Percentiles rank a stretch among this genome's conserved stretches.
Conservation (phyloP, 2,888 invertebrate genomes). For the Chrysodeixis includens region DNA sequence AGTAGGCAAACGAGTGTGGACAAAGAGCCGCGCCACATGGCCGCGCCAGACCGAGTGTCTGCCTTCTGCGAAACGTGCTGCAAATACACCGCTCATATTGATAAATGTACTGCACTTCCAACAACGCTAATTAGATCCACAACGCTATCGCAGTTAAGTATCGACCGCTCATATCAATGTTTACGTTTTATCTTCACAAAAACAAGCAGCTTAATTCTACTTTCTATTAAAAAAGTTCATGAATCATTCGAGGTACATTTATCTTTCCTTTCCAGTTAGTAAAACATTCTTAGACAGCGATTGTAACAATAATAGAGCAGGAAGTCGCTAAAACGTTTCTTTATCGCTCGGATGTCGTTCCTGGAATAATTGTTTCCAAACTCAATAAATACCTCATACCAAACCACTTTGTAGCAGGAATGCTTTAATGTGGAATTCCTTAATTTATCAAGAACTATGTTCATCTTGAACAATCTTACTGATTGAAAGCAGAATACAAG, state of each 20-base stretch:
- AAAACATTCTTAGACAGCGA: slow-evolving; percentile 8
- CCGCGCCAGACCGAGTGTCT: slow-evolving; percentile 81
- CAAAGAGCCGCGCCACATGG: slow-evolving; percentile 51
- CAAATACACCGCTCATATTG: slow-evolving; percentile 52
- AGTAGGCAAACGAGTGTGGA: slow-evolving; percentile 65
- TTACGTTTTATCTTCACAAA: neutral
- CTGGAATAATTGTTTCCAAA: slow-evolving; percentile 28
- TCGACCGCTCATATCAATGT: neutral
- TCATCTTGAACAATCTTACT: slow-evolving; percentile 28
- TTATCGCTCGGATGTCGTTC: slow-evolving; percentile 40
- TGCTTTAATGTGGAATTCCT: slow-evolving; percentile 12
- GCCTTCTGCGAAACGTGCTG: slow-evolving; percentile 71
- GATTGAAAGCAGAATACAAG: slow-evolving; percentile 40
- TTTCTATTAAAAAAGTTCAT: slow-evolving; percentile 6
- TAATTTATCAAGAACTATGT: slow-evolving; percentile 12
- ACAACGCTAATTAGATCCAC: slow-evolving; percentile 36
- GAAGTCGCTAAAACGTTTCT: slow-evolving; percentile 36
- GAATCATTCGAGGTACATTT: slow-evolving; percentile 13
- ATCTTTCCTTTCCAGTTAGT: slow-evolving; percentile 21
- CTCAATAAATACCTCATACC: slow-evolving; percentile 13
- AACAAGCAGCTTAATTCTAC: neutral
- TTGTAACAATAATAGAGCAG: slow-evolving; percentile 39
- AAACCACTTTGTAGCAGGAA: neutral
- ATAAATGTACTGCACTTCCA: slow-evolving; percentile 43
- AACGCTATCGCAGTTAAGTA: slow-evolving; percentile 34